Base-by-base conservation (phyloP, 2,888 invertebrate species). In the Tetramorium bicarinatum region DNA sequence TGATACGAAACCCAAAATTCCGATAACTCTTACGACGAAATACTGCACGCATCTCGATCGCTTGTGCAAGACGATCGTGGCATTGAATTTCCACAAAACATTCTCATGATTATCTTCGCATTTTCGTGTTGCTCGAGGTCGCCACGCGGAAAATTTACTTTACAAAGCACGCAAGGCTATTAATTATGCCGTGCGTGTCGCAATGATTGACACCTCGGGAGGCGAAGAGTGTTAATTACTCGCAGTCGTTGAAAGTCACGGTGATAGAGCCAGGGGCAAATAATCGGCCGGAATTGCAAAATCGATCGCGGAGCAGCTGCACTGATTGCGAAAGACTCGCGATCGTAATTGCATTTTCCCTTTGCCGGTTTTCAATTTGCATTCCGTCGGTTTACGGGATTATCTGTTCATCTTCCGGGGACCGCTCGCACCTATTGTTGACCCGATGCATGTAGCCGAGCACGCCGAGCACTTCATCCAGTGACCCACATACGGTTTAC, bases 401-500 rank as follows among this genome's bases (percentile, higher is more conserved):
- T 82, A 85, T 85, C 79, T 59, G 59, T 74, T 75, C 79, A 80
- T 83, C 71, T 75, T 82, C 61, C 67, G 69, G 49, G 29, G 52
- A 75, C 47, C 41, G 77, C 61, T 62, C 49, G 38, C 54, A 81
- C 77, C 89, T 85, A 88, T 88, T 88, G 88, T 85, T 82, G 82
- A 89, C 64, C 82, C 82, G 82, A 41, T 82, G 77, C 61, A 80
- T 82, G 80, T 88, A 87, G 76, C 85, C 77, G 34, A 82, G 34
- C 34, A 18, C 52, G 18, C 34, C 41, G 21, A 25, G 8, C 59
- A 44, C 47, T 69, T 59, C 25, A 77, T 80, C 29, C 79, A 76
- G 62, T 87, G 88, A 89, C 87, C 89, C 84, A 88, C 77, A 87
- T 89, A 85, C 66, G 41, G 87, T 86, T 82, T 81, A 64, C 62